Conservation (phyloP, 35 echinoderm and acorn worm species). For the Apostichopus japonicus region DNA sequence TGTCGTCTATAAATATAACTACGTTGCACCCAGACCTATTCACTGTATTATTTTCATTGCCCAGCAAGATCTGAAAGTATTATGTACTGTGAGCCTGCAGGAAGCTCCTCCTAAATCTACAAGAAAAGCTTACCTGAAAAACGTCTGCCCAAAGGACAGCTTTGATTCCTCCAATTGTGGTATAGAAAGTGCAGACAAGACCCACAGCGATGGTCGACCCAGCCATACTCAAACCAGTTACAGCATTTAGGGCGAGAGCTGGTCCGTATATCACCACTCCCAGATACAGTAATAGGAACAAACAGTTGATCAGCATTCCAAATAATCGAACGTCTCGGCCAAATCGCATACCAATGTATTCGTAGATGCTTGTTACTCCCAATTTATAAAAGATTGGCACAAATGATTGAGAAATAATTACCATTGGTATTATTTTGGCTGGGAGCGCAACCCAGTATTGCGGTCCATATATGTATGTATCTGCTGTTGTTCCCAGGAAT, state of each 20-base stretch:
- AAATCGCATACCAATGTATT: conserved; percentile 68
- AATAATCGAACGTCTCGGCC: conserved; percentile 50
- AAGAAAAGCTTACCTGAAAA: conserved; percentile 60
- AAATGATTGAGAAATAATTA: conserved; percentile 1
- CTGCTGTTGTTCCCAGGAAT: conserved; percentile 72
- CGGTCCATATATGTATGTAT: conserved; percentile 56
- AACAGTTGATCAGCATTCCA: too few species aligned
- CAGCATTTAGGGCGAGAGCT: conserved; percentile 63
- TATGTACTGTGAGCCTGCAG: too few species aligned
- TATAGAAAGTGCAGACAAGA: conserved; percentile 61
- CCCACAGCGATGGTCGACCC: conserved; percentile 41
- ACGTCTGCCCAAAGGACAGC: conserved; percentile 79
- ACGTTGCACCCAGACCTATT: too few species aligned
- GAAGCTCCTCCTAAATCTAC: too few species aligned
- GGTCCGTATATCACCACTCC: too few species aligned
- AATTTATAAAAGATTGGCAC: conserved; percentile 49
- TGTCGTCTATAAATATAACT: too few species aligned
- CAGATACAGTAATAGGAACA: too few species aligned
- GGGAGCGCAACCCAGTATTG: conserved; percentile 45
- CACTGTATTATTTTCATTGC: too few species aligned
- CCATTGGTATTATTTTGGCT: conserved; percentile 21
- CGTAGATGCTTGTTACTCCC: conserved; percentile 47
- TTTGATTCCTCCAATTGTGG: conserved; percentile 67
- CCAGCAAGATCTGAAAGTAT: too few species aligned
- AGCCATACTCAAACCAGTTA: conserved; percentile 44